Base-by-base conservation (phyloP, 2,888 invertebrate genomes). In the Pachliopta kotzebuea region DNA sequence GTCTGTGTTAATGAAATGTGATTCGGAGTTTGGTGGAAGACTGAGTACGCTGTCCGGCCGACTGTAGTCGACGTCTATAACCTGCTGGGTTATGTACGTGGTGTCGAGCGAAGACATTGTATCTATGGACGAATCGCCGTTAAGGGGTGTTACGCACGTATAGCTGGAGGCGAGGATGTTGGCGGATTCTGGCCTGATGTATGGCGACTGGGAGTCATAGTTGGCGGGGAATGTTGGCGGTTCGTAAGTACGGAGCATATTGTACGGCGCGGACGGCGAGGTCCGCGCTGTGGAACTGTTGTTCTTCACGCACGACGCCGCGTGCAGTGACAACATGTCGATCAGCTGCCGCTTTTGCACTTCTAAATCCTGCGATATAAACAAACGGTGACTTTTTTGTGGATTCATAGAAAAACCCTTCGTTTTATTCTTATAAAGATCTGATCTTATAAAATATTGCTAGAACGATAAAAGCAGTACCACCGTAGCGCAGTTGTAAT, bases 251-350 rank as follows among this genome's bases (percentile, higher is more conserved):
- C 90, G 84, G 56, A 90, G 77, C 77, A 87, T 82, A 78, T 84
- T 89, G 83, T 88, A 92, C n/a, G 78, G 75, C 7, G 83, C 75
- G 20, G 83, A 83, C 4, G 92, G 89, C 4, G 92, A 93, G 60
- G 83, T 74, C 65, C 90, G 77, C 58, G 92, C 81, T 60, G 82
- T 83, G 60, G 86, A 74, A 71, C 83, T 85, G 68, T 83, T 82
- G 72, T 88, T 88, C 72, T 94, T 94, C 66, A 95, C 90, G 78
- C 97, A 97, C 18, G 94, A 93, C 0, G 95, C 94, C 52, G 94
- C 92, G 84, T 97, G 97, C 20, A 94, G 86, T 61, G 95, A 94
- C 72, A 97, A 86, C 94, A 97, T 96, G 73, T 96, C 96, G 75
- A 95, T 93, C 66, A 98, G 90, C 77, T 95, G 94, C 70, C 95